Base-by-base conservation (phyloP, 2,888 invertebrate species). In the Aplocera efformata region DNA sequence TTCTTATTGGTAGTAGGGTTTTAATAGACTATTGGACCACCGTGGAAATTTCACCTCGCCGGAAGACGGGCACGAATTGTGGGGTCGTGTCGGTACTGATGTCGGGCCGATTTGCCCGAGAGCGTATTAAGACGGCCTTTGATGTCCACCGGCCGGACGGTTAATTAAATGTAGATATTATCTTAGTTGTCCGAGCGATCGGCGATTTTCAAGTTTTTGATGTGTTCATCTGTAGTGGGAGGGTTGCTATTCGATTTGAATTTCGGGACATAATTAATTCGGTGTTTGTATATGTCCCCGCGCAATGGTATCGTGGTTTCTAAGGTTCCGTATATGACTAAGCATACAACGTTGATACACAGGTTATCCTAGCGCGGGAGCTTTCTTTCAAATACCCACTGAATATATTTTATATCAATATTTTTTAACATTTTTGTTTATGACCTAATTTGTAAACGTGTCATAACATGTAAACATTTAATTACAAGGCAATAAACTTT, bases 101-200 rank as follows among this genome's bases (percentile, higher is more conserved):
- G 81, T 76, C 75, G 42, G 36, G 80, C 72, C 79, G 79, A 79
- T 81, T 78, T 77, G 61, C 78, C 80, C 80, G 69, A 71, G 78
- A 78, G 80, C 79, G 79, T 79, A 81, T 82, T 82, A 79, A 79
- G 81, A 79, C 77, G 75, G 73, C 75, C 83, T 86, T 86, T 86
- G 85, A 85, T 83, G 50, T 48, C 50, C 51, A 41, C 32, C 27
- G 25, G 38, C 35, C 41, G 75, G 68, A 70, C 74, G 67, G 69
- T 71, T 75, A 77, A 79, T 79, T 74, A 77, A 75, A 74, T 69
- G 71, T 68, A 66, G 69, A 72, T 69, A 60, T 57, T 69, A 69
- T 71, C 72, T 55, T 43, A 35, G 40, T 54, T 59, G 59, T 66
- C 65, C 69, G 67, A 67, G 66, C 61, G 68, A 63, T 64, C 54